Evolutionary conservation across 2,888 invertebrate genomes (phyloP), one percentile per base, ranked within the genome.

Genomic region (Cylloceria caligata): DNA sequence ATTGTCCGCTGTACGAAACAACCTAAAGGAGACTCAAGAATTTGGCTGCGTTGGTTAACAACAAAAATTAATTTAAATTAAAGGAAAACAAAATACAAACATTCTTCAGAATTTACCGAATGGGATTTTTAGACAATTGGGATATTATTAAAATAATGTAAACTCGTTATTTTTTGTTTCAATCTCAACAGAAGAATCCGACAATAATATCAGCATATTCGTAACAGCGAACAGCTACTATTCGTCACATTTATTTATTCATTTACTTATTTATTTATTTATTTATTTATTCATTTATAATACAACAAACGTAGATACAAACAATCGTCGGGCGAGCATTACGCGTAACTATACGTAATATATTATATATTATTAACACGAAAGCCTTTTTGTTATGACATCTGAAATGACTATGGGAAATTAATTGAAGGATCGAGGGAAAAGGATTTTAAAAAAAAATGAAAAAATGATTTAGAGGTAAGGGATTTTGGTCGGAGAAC

Each of bases 251-350:
- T 64, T 62, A 49, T 64, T 73, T 60, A 34, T 30, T 49, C 9
- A n/a, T n/a, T 47, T 47, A n/a, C n/a, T 30, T 30, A 30, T 30
- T 30, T 30, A 30, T 30, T 30, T n/a, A n/a, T n/a, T n/a, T n/a
- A 11, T 49, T 64, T 39, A 39, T 13, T 13, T 13, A 47, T 45
- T 47, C 6, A 60, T 34, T 45, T 87, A 89, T 90, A 89, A 88
- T 91, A 90, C 89, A 90, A 92, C 89, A 90, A 90, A 91, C 87
- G 87, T 89, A 87, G 88, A 89, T 89, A 89, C 89, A 89, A 89
- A 88, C 87, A 82, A 81, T 80, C 75, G 75, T 62, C 78, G 65
- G 24, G 71, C 60, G 39, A 47, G n/a, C 19, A 19, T 39, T 52
- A 68, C 57, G 39, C 49, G 19, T 45, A 42, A 79, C 57, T 75